A percentile compares a stretch with the other conserved stretches of the same genome.
These are phyloP conservation scores for Ceriagrion tenellum DNA, from an alignment of 2,888 invertebrate genomes.

Conservation along the genomic window DNA sequence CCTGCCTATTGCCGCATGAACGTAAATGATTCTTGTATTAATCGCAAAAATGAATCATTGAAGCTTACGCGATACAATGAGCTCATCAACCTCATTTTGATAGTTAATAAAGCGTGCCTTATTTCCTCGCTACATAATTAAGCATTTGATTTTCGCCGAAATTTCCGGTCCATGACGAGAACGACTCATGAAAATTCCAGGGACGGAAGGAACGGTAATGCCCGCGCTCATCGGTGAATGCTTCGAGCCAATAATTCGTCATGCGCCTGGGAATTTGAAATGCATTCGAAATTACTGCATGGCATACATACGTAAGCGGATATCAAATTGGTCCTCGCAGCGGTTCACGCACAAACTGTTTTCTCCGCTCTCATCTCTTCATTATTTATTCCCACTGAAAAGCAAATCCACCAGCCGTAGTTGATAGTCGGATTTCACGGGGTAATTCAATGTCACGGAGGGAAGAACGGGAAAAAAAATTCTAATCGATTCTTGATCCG, in stretches of 20 bases:
- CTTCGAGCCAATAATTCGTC: slow-evolving; percentile 42
- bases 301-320: slow-evolving; percentile 25
- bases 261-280: slow-evolving; percentile 46
- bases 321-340: slow-evolving; percentile 56
- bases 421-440: slow-evolving; percentile 31
- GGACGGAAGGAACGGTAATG: slow-evolving; percentile 7
- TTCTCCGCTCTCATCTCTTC: slow-evolving; percentile 36
- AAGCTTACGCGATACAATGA: neutral
- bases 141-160: slow-evolving; percentile 38
- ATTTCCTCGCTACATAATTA: slow-evolving; percentile 47
- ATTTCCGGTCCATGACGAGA: slow-evolving; percentile 26
- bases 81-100: neutral
- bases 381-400: slow-evolving; percentile 46
- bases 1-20: neutral
- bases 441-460: neutral
- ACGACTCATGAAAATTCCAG: slow-evolving; percentile 44
- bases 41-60: neutral
- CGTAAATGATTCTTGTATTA: neutral
- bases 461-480: neutral
- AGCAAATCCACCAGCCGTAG: slow-evolving; percentile 24
- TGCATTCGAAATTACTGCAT: slow-evolving; percentile 58
- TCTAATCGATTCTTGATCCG: neutral
- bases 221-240: neutral
- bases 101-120: neutral
- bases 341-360: slow-evolving; percentile 53